These are phyloP conservation scores for Hofmannophila pseudospretella DNA, from an alignment of 2,888 invertebrate genomes.

Conservation along the genomic window DNA sequence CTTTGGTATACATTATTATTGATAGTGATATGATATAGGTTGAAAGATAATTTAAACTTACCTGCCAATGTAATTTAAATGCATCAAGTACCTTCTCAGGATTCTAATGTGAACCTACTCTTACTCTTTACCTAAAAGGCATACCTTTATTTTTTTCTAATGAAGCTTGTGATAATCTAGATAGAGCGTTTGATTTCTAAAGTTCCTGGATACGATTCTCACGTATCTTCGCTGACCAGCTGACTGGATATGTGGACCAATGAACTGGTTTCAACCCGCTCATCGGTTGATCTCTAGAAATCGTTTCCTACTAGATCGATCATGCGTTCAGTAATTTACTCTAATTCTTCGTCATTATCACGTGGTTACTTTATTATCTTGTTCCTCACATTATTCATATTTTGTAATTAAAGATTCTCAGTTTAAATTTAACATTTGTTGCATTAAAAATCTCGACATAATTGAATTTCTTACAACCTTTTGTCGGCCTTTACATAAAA, in stretches of 20 bases:
- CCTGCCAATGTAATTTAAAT: too few species aligned
- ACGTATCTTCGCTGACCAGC: slow-evolving; percentile 63
- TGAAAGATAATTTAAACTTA: too few species aligned
- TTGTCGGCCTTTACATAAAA: not conserved
- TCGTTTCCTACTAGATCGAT: slow-evolving; percentile 72
- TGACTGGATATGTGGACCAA: slow-evolving; percentile 69
- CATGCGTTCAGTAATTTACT: slow-evolving; percentile 60
- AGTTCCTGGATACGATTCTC: slow-evolving; percentile 64
- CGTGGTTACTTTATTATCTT: slow-evolving; percentile 1
- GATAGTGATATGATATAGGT: too few species aligned
- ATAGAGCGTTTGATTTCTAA: slow-evolving; percentile 39
- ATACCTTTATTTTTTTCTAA: not conserved
- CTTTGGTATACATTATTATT: too few species aligned
- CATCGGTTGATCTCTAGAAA: slow-evolving; percentile 63
- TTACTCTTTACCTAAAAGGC: too few species aligned
- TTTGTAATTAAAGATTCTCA: too few species aligned
- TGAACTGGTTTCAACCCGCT: slow-evolving; percentile 69
- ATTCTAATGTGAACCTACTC: too few species aligned
- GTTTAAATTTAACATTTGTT: too few species aligned
- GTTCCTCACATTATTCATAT: not conserved
- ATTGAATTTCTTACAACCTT: too few species aligned
- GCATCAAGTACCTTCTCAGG: too few species aligned
- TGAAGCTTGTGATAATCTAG: not conserved
- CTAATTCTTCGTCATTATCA: slow-evolving; percentile 33
- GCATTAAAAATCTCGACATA: too few species aligned